These are phyloP conservation scores for Leptosomus discolor DNA, from an alignment of 2,113 vertebrate species.

Conservation along the genomic window DNA sequence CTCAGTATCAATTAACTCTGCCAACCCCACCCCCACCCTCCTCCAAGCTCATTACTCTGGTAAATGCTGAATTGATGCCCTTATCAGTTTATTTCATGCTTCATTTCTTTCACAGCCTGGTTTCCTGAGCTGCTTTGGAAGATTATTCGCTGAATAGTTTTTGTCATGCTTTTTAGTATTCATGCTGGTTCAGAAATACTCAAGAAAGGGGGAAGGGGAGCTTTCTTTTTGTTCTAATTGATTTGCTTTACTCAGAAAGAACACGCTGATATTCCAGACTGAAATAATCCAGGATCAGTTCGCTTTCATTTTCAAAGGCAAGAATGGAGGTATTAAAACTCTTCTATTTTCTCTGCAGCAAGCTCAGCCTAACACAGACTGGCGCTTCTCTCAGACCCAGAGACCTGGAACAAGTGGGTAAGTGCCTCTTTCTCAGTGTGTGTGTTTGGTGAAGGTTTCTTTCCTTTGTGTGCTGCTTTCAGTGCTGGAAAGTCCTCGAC, in stretches of 20 bases:
- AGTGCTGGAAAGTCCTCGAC: background rate
- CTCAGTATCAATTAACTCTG: slow-evolving; percentile 27
- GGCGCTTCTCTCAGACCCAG: slow-evolving; percentile 97
- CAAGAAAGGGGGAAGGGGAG: background rate
- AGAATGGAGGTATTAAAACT: slow-evolving; percentile 59
- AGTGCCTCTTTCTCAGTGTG: slow-evolving; percentile 66
- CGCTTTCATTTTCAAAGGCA: background rate
- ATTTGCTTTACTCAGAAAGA: slow-evolving; percentile 32
- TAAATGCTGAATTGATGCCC: slow-evolving; percentile 36
- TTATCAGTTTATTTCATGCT: slow-evolving; percentile 68
- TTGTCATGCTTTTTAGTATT: slow-evolving; percentile 33
- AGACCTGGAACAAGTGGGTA: slow-evolving; percentile 97
- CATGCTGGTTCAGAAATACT: slow-evolving; percentile 11
- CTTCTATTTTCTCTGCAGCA: slow-evolving; percentile 84
- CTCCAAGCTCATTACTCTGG: background rate
- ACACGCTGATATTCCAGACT: background rate
- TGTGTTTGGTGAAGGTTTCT: background rate
- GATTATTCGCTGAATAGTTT: slow-evolving; percentile 26
- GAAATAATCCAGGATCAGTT: slow-evolving; percentile 53
- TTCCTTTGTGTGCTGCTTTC: background rate
- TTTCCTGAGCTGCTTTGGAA: slow-evolving; percentile 50
- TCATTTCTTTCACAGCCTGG: slow-evolving; percentile 62
- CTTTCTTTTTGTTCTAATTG: slow-evolving; percentile 44
- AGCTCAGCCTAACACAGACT: slow-evolving; percentile 94
- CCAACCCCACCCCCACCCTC: background rate